Evolutionary conservation across 2,888 invertebrate genomes (phyloP), one percentile per base, ranked within the genome.

Genomic region (Ophion ventricosus): DNA sequence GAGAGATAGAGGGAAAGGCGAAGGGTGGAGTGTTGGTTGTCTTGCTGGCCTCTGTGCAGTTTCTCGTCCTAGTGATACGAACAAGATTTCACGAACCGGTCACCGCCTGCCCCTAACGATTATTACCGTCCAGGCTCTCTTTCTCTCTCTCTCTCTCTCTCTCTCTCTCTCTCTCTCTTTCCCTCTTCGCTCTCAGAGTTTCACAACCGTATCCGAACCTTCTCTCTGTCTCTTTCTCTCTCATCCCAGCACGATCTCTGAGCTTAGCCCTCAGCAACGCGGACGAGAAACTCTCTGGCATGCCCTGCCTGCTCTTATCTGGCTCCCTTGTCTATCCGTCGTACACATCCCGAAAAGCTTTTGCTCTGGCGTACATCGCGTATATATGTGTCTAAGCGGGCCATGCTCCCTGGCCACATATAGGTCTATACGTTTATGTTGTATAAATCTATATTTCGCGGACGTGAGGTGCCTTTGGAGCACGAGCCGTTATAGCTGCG

Each of bases 71-170:
- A 80, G 82, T 59, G 84, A 84, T 80, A 86, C 85, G 78, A 87
- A 78, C 83, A 82, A 83, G 79, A 87, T 87, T 86, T 87, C 85
- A 83, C 85, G 70, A 86, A 81, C 85, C 83, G 87, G 87, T 86
- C 86, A 86, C 86, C 87, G 86, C 73, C 84, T 86, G 88, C 72
- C 84, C 76, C 80, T 86, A 88, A 87, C 87, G 87, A 86, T 88
- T 87, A 88, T 87, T 87, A 86, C 88, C 81, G 82, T 86, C 86
- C 87, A 80, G 86, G 85, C 85, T 87, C 86, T 64, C 83, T 83
- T 66, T 78, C 69, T 66, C 81, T 74, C 84, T 83, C 73, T 85
- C 83, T 86, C 84, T 87, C 49, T 10, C 14, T 49, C 14, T 49
- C 4, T 49, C 49, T 49, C 49, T 49, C 49, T 17, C 49, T 49